Conservation (phyloP, 2,797 vertebrate species). For the Taeniopygia guttata region DNA sequence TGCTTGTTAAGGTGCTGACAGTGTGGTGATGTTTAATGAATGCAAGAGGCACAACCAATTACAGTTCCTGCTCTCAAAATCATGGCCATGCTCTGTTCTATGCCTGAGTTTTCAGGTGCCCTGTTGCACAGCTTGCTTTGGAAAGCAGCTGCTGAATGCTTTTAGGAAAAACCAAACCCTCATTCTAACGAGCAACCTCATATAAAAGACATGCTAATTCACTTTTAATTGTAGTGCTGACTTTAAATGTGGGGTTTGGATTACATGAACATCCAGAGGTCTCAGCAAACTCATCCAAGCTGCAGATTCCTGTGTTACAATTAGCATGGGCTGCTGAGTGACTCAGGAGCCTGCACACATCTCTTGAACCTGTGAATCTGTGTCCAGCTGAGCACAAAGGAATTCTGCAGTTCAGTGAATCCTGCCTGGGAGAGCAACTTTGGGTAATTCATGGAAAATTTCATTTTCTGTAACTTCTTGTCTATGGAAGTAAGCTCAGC, state of each 20-base stretch:
- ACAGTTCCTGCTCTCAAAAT: neutral
- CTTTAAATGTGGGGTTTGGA: neutral
- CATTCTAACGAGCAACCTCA: neutral
- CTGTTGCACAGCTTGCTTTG: neutral
- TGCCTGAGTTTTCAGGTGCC: no score
- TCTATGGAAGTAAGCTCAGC: no score
- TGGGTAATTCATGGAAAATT: no score
- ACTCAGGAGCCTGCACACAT: neutral
- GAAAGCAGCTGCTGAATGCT: neutral
- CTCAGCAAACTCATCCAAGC: neutral
- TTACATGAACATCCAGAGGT: neutral
- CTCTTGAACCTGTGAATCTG: accelerated
- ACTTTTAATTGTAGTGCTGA: neutral
- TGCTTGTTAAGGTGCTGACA: neutral
- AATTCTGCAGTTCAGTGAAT: neutral
- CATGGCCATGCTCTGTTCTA: no score
- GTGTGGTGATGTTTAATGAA: neutral
- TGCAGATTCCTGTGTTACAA: neutral
- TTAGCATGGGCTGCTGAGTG: neutral
- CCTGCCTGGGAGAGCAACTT: neutral
- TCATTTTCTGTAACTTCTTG: no score
- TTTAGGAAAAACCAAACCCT: neutral
- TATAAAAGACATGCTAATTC: neutral
- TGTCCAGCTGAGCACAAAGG: neutral
- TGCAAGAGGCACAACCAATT: neutral